These are phyloP conservation scores for Aegotheles bennettii DNA, from an alignment of 2,113 vertebrate species.

Conservation along the genomic window DNA sequence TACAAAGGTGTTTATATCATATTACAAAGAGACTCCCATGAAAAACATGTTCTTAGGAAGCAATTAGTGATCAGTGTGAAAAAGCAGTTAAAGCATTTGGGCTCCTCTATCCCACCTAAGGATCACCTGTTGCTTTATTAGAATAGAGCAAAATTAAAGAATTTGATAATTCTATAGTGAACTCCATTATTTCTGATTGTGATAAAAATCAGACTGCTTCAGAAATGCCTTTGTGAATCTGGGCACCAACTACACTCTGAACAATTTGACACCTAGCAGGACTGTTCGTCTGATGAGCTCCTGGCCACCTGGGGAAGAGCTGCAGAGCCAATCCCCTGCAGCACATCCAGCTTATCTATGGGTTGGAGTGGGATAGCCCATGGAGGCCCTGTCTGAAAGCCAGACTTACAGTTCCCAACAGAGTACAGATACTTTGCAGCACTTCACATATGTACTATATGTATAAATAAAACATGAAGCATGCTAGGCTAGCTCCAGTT, in stretches of 20 bases:
- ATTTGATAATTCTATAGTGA: not conserved
- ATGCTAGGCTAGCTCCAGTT: not conserved
- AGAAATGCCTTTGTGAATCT: not conserved
- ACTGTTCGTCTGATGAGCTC: not conserved
- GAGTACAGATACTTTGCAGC: not conserved
- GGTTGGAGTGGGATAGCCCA: not conserved
- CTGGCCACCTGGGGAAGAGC: not conserved
- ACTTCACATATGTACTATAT: not conserved
- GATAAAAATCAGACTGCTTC: not conserved
- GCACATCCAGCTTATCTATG: accelerated
- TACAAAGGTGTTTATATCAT: not conserved
- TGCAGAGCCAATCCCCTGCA: not conserved
- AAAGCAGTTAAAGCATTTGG: not conserved
- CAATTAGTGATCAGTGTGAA: not conserved
- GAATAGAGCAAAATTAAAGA: not conserved
- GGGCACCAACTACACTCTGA: not conserved
- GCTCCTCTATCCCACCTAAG: not conserved
- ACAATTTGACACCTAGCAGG: not conserved
- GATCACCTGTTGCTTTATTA: not conserved
- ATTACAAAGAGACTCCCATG: not conserved
- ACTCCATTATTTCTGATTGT: not conserved
- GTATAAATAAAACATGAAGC: slow-evolving; percentile 33
- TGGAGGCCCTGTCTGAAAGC: not conserved
- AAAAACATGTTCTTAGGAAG: not conserved
- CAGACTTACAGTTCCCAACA: not conserved